A percentile compares a stretch with the other conserved stretches of the same genome.
Evolutionary conservation across 2,888 invertebrate genomes (phyloP).

Genomic region (Pristionchus fissidentatus): DNA sequence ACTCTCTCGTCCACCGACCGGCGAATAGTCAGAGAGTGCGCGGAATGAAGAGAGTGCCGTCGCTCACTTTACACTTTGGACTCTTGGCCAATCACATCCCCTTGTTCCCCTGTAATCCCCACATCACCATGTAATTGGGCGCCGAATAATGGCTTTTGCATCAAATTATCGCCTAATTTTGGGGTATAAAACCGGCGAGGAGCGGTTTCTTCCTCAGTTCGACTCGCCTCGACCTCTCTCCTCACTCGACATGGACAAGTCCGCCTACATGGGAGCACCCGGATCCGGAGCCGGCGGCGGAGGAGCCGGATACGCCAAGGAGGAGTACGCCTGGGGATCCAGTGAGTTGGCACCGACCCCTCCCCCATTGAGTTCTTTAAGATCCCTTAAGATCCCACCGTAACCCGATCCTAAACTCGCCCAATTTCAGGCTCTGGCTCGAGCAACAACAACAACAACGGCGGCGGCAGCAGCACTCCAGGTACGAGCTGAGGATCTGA

Average conservation of each 20-base stretch:
- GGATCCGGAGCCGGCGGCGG: conserved; percentile 5
- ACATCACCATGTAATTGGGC: too few relatives aligned
- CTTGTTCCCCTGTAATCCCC: too few relatives aligned
- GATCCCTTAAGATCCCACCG: background rate
- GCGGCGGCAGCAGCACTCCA: background rate
- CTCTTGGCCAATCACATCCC: too few relatives aligned
- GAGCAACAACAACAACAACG: background rate
- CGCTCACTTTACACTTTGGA: too few relatives aligned
- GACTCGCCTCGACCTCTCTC: background rate
- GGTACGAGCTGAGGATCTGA: too few relatives aligned
- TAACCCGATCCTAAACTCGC: background rate
- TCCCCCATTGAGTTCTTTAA: background rate
- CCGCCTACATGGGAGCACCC: background rate
- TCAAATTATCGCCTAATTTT: too few relatives aligned
- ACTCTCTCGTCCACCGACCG: too few relatives aligned
- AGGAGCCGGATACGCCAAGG: conserved; percentile 16
- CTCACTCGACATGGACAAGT: conserved; percentile 12
- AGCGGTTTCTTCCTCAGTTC: background rate
- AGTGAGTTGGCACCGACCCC: conserved; percentile 2
- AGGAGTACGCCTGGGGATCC: conserved; percentile 40
- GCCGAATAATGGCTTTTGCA: too few relatives aligned
- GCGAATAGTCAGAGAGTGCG: too few relatives aligned
- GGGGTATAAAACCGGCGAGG: too few relatives aligned
- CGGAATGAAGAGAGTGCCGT: too few relatives aligned
- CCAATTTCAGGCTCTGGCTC: background rate